Base-by-base conservation (phyloP, 1,140 invertebrate genomes). In the Onthophagus taurus region DNA sequence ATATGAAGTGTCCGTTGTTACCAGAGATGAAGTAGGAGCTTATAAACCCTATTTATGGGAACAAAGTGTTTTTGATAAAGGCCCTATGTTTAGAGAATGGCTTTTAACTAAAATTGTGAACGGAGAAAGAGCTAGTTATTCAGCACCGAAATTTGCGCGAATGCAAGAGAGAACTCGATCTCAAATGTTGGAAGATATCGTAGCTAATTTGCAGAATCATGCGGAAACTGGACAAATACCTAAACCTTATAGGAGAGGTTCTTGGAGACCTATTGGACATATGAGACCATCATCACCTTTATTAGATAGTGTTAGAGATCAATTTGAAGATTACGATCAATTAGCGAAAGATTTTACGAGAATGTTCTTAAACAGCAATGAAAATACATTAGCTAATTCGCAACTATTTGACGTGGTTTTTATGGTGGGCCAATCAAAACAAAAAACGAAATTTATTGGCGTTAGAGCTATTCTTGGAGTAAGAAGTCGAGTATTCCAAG, bases 61-160 rank as follows among this genome's bases (percentile, higher is more conserved):
- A 61, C 87, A 93, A 64, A 89, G 86, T 37, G 81, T 93, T 30
- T 95, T 95, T 65, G 84, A 91, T 61, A 94, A 91, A 75, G 91
- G 91, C 20, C 77, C 85, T 31, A 80, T 80, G 78, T 80, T 79
- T 63, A 71, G 78, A 19, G 92, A 97, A 65, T 97, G 95, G 86
- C 72, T 97, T 13, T 72, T 97, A 4, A 96, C 94, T 2, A 98
- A 97, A 69, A 89, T 97, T 34, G 92, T 98, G 1, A 97, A 98
- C 58, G 95, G 93, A 0, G 95, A 98, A 64, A 73, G 92, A 45
- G 93, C 94, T 0, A 92, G 89, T 45, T 97, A 97, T 59, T 96
- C 91, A 8, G 91, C 94, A 3, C 89, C 92, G 0, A 95, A 97
- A 66, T 97, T 98, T 63, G 90, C 92, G 0, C 77, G 91, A 45